Conservation (phyloP, 1,140 invertebrate species). For the Polypedilum vanderplanki region DNA sequence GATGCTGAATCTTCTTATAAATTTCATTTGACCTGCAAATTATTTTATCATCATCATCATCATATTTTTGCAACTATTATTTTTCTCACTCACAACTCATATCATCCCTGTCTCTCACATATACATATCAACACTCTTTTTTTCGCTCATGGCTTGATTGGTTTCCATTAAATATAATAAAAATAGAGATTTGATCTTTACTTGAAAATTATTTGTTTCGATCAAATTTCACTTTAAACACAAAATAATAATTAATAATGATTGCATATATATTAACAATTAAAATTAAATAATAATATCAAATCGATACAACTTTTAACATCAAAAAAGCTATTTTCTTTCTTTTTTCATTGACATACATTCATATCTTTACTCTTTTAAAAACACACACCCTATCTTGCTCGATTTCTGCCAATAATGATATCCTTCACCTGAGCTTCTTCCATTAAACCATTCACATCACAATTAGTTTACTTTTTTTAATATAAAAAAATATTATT, state of each 20-base stretch:
- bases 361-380: too few relatives aligned
- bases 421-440: neutral
- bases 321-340: slow-evolving; percentile 6
- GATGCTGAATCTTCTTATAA: neutral
- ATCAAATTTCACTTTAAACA: neutral
- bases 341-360: neutral
- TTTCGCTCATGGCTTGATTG: neutral
- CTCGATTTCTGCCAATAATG: neutral
- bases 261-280: neutral
- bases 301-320: neutral
- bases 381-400: neutral
- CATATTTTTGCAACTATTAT: too few relatives aligned
- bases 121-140: too few relatives aligned
- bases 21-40: slow-evolving; percentile 19
- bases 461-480: slow-evolving; percentile 12
- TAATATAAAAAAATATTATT: slow-evolving; percentile 17
- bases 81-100: too few relatives aligned
- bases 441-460: neutral
- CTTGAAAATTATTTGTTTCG: neutral
- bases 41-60: neutral
- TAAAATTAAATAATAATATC: slow-evolving; percentile 5
- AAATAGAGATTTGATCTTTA: neutral
- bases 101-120: too few relatives aligned
- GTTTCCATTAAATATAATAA: neutral
- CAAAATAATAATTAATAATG: neutral